A percentile compares a stretch with the other conserved stretches of the same genome.
Conservation (phyloP, 1,140 invertebrate genomes). For the Melipona quadrifasciata region DNA sequence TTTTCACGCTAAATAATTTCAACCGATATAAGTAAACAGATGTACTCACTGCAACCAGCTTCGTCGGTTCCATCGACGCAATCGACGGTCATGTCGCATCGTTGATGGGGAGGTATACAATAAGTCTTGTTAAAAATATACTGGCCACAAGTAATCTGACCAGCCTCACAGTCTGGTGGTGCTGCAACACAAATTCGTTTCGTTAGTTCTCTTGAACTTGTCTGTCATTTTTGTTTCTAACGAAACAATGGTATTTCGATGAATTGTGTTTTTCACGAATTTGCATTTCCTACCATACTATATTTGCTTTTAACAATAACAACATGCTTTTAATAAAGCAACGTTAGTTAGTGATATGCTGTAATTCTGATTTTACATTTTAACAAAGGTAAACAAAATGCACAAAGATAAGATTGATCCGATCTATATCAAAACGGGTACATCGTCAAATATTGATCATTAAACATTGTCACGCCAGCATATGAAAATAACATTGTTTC, state of each 20-base stretch:
- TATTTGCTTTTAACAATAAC: no score
- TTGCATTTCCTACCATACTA: neutral
- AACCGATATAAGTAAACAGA: neutral
- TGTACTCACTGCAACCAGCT: conserved; percentile 94
- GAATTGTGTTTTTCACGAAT: neutral
- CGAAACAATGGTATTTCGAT: neutral
- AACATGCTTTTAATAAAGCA: no score
- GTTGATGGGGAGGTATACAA: conserved; percentile 93
- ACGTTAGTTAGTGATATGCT: no score
- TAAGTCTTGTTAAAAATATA: conserved; percentile 97
- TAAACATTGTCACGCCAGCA: no score
- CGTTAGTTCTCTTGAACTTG: neutral
- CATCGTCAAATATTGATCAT: neutral
- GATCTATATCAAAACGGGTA: neutral
- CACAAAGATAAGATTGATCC: neutral
- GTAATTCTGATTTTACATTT: no score
- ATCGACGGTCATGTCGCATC: conserved; percentile 96
- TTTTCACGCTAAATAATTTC: neutral
- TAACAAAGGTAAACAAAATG: no score
- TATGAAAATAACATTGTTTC: neutral
- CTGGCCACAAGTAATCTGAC: conserved; percentile 93
- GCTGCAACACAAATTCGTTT: conserved; percentile 83
- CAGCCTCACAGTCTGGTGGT: conserved; percentile 93
- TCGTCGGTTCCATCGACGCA: conserved; percentile 97
- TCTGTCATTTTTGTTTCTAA: neutral